Conservation (phyloP, 2,113 vertebrate genomes). For the Varanus salvator region DNA sequence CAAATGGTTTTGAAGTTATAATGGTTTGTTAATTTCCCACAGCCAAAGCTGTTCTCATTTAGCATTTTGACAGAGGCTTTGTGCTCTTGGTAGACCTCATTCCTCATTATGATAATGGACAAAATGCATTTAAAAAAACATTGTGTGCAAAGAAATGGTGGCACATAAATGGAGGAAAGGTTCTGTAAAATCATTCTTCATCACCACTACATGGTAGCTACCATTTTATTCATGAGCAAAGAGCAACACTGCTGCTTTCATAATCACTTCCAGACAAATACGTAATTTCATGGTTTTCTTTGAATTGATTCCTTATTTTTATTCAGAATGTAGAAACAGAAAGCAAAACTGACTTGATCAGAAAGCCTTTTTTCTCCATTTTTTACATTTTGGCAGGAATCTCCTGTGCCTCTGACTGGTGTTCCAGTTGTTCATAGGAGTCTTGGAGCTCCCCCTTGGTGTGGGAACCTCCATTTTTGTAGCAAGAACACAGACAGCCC, state of each 20-base stretch:
- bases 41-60: neutral
- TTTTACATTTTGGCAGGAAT: neutral
- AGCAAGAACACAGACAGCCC: too few relatives aligned
- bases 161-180: constrained; percentile 3
- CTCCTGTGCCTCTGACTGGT: neutral
- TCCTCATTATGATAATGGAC: neutral
- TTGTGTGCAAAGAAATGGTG: neutral
- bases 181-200: neutral
- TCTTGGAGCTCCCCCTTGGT: neutral
- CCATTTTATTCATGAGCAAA: constrained; percentile 7
- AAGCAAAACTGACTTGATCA: constrained; percentile 44
- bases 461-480: neutral
- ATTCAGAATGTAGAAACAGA: constrained; percentile 40
- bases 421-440: neutral
- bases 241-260: constrained; percentile 35
- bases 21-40: constrained; percentile 16
- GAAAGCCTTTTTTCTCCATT: neutral
- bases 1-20: constrained; percentile 6
- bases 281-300: constrained; percentile 31
- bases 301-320: constrained; percentile 8
- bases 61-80: neutral
- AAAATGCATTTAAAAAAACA: neutral
- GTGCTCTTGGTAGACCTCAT: constrained; percentile 12
- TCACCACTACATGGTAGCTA: neutral
- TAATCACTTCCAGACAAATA: constrained; percentile 6